Conservation (phyloP, 2,113 vertebrate species). For the Xyrauchen texanus region DNA sequence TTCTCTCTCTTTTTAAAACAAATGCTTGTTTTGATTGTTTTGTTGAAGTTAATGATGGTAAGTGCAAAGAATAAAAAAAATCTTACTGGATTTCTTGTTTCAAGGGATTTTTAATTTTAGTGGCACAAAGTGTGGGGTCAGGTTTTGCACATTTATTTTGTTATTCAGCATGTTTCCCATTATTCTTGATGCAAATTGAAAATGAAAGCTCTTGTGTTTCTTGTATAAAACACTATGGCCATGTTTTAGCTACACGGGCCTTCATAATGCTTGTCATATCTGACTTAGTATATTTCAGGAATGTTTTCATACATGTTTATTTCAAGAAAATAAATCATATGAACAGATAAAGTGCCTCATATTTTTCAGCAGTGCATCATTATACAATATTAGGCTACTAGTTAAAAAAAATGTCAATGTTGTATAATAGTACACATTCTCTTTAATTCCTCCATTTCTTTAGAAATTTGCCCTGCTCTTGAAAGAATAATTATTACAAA, state of each 20-base stretch:
- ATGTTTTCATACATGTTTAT: conserved; percentile 1
- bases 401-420: too few species aligned
- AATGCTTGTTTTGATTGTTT: neutral
- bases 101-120: neutral
- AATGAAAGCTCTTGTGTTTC: neutral
- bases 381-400: too few species aligned
- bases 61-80: neutral
- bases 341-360: too few species aligned
- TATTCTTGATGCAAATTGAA: neutral
- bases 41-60: neutral
- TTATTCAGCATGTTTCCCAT: neutral
- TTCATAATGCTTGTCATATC: neutral
- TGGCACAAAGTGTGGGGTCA: neutral
- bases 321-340: neutral
- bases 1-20: neutral
- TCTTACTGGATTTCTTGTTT: too few species aligned
- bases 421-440: too few species aligned
- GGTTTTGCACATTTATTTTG: conserved; percentile 1
- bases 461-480: too few species aligned
- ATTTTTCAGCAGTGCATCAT: neutral
- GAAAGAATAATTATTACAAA: too few species aligned
- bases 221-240: neutral
- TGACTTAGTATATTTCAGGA: neutral
- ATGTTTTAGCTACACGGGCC: too few species aligned
- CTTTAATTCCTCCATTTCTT: too few species aligned